Base-by-base conservation (phyloP, 2,888 invertebrate species). In the Tenthredo scrophulariae region DNA sequence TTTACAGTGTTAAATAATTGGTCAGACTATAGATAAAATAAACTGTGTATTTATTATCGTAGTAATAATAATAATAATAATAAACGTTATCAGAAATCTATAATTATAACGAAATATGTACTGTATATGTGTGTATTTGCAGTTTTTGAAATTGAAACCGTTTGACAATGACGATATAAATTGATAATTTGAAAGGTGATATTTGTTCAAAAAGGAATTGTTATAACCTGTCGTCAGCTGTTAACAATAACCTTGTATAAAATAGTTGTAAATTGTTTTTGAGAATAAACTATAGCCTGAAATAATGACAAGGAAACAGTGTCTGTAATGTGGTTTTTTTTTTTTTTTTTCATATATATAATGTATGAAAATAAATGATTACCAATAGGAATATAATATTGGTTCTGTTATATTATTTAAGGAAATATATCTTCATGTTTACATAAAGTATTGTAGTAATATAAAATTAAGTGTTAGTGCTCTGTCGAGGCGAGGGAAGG, bases 81-180 rank as follows among this genome's bases (percentile, higher is more conserved):
- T 65, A 29, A 10, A 54, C n/a, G n/a, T n/a, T 54, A 54, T 54
- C 67, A 67, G 67, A 33, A 67, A 67, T 67, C 29, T 67, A 67
- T 67, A 22, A 67, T 67, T 67, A 67, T 29, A 67, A 67, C 15
- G 67, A 15, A 26, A 33, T 29, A 67, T 33, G 29, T 33, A 26
- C 6, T 10, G 62, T n/a, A n/a, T 22, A 62, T 62, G 6, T 13
- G 15, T 18, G 67, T 33, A 67, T 67, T 67, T 67, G 15, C 9
- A 29, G 65, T 65, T 65, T 13, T 26, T 5, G 10, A 65, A 29
- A 15, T 65, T 2, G 6, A 26, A 65, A 26, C 18, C 18, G 5
- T 50, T 18, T 18, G 6, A 18, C 0, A 50, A 50, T 43, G 6
- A 50, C 6, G 6, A 54, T 54, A 54, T 1, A n/a, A n/a, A n/a